These are phyloP conservation scores for Promerops cafer DNA, from an alignment of 2,113 vertebrate genomes.

Conservation along the genomic window DNA sequence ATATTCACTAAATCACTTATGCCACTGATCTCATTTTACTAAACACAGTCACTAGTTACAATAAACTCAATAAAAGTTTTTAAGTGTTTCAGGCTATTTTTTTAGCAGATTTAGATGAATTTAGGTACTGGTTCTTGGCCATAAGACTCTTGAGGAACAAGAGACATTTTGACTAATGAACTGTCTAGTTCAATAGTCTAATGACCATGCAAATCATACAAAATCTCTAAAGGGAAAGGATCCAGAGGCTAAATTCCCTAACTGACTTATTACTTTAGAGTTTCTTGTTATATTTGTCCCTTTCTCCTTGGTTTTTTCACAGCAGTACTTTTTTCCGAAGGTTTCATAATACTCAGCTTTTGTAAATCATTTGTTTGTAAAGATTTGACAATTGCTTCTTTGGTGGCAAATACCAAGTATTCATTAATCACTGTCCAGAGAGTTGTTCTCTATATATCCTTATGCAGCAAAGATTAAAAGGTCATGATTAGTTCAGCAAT, in stretches of 20 bases:
- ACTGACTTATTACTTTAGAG: background rate
- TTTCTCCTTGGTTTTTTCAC: background rate
- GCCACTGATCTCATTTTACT: background rate
- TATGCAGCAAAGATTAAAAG: background rate
- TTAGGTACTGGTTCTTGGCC: background rate
- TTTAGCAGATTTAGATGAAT: background rate
- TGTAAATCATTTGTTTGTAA: background rate
- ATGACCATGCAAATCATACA: background rate
- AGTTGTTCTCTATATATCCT: background rate
- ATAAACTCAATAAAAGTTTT: background rate
- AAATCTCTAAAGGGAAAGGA: background rate
- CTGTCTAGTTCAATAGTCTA: background rate
- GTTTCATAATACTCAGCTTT: background rate
- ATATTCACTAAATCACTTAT: background rate
- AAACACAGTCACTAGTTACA: background rate
- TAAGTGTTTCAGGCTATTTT: background rate
- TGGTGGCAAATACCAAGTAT: background rate
- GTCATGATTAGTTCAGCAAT: background rate
- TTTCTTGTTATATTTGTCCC: background rate
- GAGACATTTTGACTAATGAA: background rate
- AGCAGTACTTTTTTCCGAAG: background rate
- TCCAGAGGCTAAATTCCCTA: background rate
- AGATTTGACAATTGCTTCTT: background rate
- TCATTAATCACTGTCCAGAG: background rate
- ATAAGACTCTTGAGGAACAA: background rate